Conservation (phyloP, 2,797 vertebrate species). For the Danio kyathit region DNA sequence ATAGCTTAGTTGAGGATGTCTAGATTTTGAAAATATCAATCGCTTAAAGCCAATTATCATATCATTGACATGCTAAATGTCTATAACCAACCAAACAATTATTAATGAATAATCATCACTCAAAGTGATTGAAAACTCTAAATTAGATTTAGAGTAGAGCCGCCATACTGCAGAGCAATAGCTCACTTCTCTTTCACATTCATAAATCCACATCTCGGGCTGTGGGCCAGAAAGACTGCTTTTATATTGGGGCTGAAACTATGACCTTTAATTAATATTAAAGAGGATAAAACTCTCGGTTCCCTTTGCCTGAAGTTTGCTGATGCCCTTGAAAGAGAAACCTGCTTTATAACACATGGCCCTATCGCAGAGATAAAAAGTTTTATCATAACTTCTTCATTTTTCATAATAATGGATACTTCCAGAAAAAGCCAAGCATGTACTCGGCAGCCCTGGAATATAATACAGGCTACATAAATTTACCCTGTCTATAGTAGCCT, state of each 20-base stretch:
- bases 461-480: constrained; percentile 23
- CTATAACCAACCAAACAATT: constrained; percentile 9
- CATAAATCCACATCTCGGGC: constrained; percentile 16
- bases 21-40: constrained; percentile 23
- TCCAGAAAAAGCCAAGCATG: constrained; percentile 42
- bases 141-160: background rate
- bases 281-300: constrained; percentile 35
- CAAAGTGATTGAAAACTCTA: constrained; percentile 15
- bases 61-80: constrained; percentile 28
- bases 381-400: constrained; percentile 54
- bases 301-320: constrained; percentile 49
- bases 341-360: constrained; percentile 49
- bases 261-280: constrained; percentile 52
- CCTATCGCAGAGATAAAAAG: constrained; percentile 58
- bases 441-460: constrained; percentile 27
- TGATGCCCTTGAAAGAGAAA: constrained; percentile 62
- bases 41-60: constrained; percentile 26
- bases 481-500: background rate
- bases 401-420: constrained; percentile 55
- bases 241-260: constrained; percentile 26
- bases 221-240: constrained; percentile 31
- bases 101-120: constrained; percentile 36
- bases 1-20: background rate
- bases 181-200: constrained; percentile 4
- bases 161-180: constrained; percentile 12